Percentiles rank a stretch among this genome's conserved stretches.
Conservation (phyloP, 1,140 invertebrate genomes). For the Heliconius congener region DNA sequence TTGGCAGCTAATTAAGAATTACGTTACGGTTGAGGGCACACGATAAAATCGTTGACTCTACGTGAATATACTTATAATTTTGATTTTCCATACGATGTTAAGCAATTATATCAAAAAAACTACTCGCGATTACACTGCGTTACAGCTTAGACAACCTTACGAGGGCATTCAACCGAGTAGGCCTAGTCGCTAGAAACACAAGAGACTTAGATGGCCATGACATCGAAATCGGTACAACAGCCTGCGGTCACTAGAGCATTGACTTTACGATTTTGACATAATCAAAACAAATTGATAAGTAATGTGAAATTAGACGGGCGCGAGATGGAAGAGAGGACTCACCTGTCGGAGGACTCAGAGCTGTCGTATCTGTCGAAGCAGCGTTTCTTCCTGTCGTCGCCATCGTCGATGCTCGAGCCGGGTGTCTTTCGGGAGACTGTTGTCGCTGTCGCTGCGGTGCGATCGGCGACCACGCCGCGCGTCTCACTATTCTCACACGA, state of each 20-base stretch:
- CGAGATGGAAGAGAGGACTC: constrained; percentile 50
- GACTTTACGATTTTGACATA: constrained; percentile 65
- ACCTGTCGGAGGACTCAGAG: constrained; percentile 95
- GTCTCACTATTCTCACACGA: constrained; percentile 78
- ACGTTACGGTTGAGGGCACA: constrained; percentile 38
- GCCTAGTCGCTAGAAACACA: constrained; percentile 59
- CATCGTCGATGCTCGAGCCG: constrained; percentile 62
- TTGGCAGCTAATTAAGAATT: constrained; percentile 35
- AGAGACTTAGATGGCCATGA: constrained; percentile 73
- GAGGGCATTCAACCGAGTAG: constrained; percentile 73
- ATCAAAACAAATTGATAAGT: constrained; percentile 56
- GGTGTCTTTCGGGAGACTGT: constrained; percentile 62
- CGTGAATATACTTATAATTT: constrained; percentile 30
- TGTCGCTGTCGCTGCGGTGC: constrained; percentile 56
- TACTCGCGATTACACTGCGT: neutral
- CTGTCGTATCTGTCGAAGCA: constrained; percentile 93
- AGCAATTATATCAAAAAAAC: neutral
- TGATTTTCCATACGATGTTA: constrained; percentile 13
- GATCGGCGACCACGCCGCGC: constrained; percentile 72
- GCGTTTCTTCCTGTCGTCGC: constrained; percentile 88
- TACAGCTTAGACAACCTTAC: constrained; percentile 36
- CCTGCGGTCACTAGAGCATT: constrained; percentile 79
- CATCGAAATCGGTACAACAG: constrained; percentile 74
- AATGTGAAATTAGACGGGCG: constrained; percentile 23
- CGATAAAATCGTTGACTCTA: constrained; percentile 33